Base-by-base conservation (phyloP, 1,140 invertebrate genomes). In the Periplaneta americana region DNA sequence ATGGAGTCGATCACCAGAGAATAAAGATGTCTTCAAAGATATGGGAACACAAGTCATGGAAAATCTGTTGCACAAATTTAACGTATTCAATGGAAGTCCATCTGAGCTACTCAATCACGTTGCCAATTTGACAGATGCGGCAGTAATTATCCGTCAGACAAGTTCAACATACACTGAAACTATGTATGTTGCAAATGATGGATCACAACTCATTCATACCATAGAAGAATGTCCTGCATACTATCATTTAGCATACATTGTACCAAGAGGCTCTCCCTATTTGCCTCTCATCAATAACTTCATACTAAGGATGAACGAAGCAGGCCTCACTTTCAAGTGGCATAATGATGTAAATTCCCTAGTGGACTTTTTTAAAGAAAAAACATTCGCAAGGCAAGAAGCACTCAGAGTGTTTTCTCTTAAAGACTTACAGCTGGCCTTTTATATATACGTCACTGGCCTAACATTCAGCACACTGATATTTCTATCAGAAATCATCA, bases 211-310 rank as follows among this genome's bases (percentile, higher is more conserved):
- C n/a, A 35, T 90, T 34, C 88, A 90, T 83, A 83, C 87, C 2
- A 84, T 89, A n/a, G 83, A 85, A 6, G 87, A 89, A 28, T 90
- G 89, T 84, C 87, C 88, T 11, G 74, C 86, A 35, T 85, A 81
- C 17, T 88, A 86, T 82, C 85, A 86, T 83, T 82, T 90, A 10
- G 84, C 85, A 0, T 89, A 88, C 80, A 81, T 88, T 10, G 75
- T 88, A 28, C 84, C 84, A 74, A 80, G 85, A 76, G 34, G 84
- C 79, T 84, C 86, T 82, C 77, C 85, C 80, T 86, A 79, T 18
- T 74, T 83, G 2, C 80, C 85, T 9, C 79, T 81, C n/a, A 66
- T 87, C 31, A 85, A 87, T 75, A 31, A 9, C 5, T 28, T 87
- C 1, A 86, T 89, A 18, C 74, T 28, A 10, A 82, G 76, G 35